Conservation (phyloP, 2,113 vertebrate species). For the Hippopotamus amphibius region DNA sequence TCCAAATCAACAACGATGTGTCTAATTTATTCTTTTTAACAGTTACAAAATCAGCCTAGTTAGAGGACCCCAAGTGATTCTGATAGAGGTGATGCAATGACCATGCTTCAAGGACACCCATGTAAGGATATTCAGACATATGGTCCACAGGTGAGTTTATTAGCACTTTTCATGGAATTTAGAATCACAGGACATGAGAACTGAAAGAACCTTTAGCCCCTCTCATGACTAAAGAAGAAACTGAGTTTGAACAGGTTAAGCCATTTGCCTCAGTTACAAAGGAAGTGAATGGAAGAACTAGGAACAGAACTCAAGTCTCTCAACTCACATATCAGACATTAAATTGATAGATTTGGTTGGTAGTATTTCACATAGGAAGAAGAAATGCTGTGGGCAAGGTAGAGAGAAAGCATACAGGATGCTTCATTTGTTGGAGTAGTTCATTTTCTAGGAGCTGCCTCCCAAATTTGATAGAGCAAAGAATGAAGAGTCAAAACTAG, state of each 20-base stretch:
- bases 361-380: background rate
- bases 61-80: background rate
- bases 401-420: background rate
- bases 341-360: background rate
- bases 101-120: background rate
- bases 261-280: background rate
- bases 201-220: background rate
- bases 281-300: background rate
- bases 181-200: background rate
- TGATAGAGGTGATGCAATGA: background rate
- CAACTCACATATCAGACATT: background rate
- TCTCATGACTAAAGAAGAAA: background rate
- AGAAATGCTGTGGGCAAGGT: background rate
- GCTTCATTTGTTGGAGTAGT: background rate
- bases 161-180: slow-evolving; percentile 27
- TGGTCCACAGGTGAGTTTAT: background rate
- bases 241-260: background rate
- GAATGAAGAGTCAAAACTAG: slow-evolving; percentile 1
- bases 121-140: background rate
- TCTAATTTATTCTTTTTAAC: slow-evolving; percentile 1
- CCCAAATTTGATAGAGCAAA: background rate
- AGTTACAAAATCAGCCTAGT: background rate
- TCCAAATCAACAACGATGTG: background rate
- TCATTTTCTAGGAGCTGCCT: background rate
- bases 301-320: background rate